Conservation (phyloP, 2,888 invertebrate genomes). For the Philereme transversata region DNA sequence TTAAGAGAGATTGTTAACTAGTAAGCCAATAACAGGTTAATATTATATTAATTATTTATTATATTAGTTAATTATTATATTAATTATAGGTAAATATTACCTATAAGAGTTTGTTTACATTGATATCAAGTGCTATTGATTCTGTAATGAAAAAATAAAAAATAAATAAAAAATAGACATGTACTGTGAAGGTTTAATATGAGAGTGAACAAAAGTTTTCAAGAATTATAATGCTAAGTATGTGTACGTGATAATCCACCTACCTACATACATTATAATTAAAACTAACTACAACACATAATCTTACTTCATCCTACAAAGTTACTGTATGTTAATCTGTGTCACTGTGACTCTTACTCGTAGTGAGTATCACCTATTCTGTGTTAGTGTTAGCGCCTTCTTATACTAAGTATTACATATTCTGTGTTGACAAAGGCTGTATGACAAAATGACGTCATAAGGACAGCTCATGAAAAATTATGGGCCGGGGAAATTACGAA, state of each 20-base stretch:
- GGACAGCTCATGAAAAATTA: conserved; percentile 73
- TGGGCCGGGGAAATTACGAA: conserved; percentile 73
- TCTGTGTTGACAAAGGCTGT: conserved; percentile 23
- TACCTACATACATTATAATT: conserved; percentile 37
- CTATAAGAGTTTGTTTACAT: too few relatives aligned
- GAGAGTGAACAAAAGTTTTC: conserved; percentile 14
- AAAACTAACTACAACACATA: conserved; percentile 37
- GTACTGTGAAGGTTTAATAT: neutral
- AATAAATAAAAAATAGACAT: too few relatives aligned
- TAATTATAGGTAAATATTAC: too few relatives aligned
- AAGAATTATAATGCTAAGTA: conserved; percentile 24
- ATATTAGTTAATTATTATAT: too few relatives aligned
- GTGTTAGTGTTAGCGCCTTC: neutral
- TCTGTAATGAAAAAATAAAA: too few relatives aligned
- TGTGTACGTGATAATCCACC: conserved; percentile 23
- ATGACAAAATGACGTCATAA: conserved; percentile 37
- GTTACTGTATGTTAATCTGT: conserved; percentile 10
- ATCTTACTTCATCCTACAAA: conserved; percentile 29
- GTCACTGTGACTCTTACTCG: conserved; percentile 14
- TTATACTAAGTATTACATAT: conserved; percentile 3
- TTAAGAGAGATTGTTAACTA: too few relatives aligned
- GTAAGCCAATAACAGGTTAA: too few relatives aligned
- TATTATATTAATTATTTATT: too few relatives aligned
- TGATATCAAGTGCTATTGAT: too few relatives aligned
- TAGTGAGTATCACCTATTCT: conserved; percentile 3